These are phyloP conservation scores for Branchellion lobata DNA, from an alignment of 2,888 invertebrate species.

Conservation along the genomic window DNA sequence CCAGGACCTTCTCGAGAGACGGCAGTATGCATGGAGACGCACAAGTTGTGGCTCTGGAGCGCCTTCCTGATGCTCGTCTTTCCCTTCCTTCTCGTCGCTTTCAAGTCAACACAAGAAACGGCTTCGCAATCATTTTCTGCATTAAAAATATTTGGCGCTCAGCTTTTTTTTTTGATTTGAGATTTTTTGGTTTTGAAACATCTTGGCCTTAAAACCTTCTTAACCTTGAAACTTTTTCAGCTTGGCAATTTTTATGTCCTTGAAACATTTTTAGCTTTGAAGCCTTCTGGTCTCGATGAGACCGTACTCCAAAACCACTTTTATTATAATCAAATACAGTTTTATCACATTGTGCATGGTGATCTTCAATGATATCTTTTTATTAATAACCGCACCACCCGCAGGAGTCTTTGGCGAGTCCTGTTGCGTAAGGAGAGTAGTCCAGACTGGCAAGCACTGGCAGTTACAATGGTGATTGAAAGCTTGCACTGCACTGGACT, in stretches of 20 bases:
- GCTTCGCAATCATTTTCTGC: neutral
- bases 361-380: neutral
- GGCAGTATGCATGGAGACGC: constrained; percentile 31
- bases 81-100: constrained; percentile 42
- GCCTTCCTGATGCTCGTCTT: constrained; percentile 39
- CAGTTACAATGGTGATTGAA: constrained; percentile 56
- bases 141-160: neutral
- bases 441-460: constrained; percentile 23
- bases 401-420: constrained; percentile 40
- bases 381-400: neutral
- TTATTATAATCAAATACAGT: constrained; percentile 15
- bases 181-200: too few species aligned
- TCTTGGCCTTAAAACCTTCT: too few species aligned
- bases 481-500: constrained; percentile 72
- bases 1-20: neutral
- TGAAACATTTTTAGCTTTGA: too few species aligned
- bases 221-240: too few species aligned
- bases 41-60: constrained; percentile 48
- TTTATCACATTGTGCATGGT: neutral
- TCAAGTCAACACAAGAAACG: constrained; percentile 13
- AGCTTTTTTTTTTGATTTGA: too few species aligned
- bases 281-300: too few species aligned
- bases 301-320: too few species aligned
- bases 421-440: constrained; percentile 43
- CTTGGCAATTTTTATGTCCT: too few species aligned